Evolutionary conservation across 2,797 vertebrate genomes (phyloP), one percentile per base, ranked within the genome.

Genomic region (Benthosema pterotum): DNA sequence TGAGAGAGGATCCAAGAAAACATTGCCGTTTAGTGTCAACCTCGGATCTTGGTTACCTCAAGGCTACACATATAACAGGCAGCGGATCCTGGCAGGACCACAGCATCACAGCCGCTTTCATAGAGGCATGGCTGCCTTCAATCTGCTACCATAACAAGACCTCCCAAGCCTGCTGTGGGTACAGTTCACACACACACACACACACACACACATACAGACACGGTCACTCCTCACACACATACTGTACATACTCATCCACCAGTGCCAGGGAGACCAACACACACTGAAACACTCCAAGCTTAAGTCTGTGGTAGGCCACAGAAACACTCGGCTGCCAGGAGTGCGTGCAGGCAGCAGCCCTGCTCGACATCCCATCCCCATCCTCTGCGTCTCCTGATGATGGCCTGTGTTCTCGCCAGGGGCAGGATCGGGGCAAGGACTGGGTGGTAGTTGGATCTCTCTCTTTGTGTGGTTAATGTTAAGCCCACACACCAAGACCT

Each of bases 241-340:
- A 62, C 61, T 25, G 3, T 25, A 43, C 54, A 42, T 17, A 57
- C 57, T 19, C 48, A 59, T 63, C 63, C 60, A 38, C 52, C 65
- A 64, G 58, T 60, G 55, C 61, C 38, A 63, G 60, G 32, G 52
- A 71, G 71, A 43, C 48, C 57, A 72, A 69, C 69, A 80, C 69
- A 80, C 69, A 60, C 57, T 69, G 38, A 67, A 78, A 63, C 63
- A 74, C 74, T 77, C 63, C 56, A 65, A 62, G 72, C 61, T 42
- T 19, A 54, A 78, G 61, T 75, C 71, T 81, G 83, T 67, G 84
- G 84, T 82, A 68, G 72, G 83, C 82, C 86, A 83, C 83, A 82
- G 77, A 52, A 86, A 59, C 25, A 18, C 57, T 58, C 69, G 54
- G 60, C 70, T 74, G 62, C 47, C 22, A 57, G 51, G 49, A 69